phyloP scores from a whole-genome alignment of 2,888 invertebrate genomes.

The Parapristionchus giblindavisi region DNA sequence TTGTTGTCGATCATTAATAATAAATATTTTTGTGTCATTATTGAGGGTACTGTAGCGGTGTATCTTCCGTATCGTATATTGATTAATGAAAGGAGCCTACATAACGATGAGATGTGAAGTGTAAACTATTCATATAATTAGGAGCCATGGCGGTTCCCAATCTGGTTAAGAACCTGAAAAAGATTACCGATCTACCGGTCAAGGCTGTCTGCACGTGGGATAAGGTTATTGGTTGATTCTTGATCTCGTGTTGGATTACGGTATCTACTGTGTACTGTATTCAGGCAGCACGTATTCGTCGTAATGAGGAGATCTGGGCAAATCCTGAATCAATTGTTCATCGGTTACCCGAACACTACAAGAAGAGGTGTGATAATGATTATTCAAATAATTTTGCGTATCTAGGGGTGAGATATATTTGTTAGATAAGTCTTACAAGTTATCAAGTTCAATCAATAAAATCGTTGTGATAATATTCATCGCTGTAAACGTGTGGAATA shows the following conservation, averaged over 20 bases:
- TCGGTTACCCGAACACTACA: conserved; percentile 65
- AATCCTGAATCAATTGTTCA: conserved; percentile 65
- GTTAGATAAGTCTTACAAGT: too few relatives aligned
- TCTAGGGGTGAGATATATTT: too few relatives aligned
- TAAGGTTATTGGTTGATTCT: conserved; percentile 43
- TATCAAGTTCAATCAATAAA: too few relatives aligned
- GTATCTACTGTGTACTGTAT: background rate
- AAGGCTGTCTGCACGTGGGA: conserved; percentile 66
- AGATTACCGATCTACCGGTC: conserved; percentile 52
- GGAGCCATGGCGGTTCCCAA: conserved; percentile 36
- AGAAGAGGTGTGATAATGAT: conserved; percentile 48
- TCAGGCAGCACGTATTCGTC: conserved; percentile 57
- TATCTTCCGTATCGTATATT: too few relatives aligned
- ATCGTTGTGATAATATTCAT: too few relatives aligned
- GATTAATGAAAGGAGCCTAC: background rate
- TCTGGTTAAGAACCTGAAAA: conserved; percentile 61
- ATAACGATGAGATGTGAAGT: background rate
- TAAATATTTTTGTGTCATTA: too few relatives aligned
- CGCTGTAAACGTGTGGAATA: too few relatives aligned
- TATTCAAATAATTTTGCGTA: too few relatives aligned
- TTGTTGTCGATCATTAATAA: too few relatives aligned
- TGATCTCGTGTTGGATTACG: background rate
- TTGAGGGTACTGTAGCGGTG: too few relatives aligned
- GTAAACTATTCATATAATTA: background rate
- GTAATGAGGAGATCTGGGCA: conserved; percentile 67